Percentiles rank a stretch among this genome's conserved stretches.
Conservation (phyloP, 2,113 vertebrate genomes). For the Megatriorchis doriae region DNA sequence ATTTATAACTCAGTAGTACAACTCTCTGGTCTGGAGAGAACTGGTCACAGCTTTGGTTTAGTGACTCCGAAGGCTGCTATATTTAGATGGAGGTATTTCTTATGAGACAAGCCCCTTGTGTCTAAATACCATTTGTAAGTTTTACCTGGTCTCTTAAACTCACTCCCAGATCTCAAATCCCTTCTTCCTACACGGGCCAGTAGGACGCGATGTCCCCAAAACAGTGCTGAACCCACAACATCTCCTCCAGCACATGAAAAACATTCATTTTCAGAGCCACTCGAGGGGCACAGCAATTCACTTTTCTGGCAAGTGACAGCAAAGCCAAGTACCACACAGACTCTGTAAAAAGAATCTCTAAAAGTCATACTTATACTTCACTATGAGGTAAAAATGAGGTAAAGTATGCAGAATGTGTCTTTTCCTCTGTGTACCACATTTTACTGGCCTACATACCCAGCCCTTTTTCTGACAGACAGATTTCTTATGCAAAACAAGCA, state of each 20-base stretch:
- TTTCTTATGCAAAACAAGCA: not conserved
- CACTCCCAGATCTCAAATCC: not conserved
- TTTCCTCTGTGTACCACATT: not conserved
- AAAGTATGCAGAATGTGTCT: not conserved
- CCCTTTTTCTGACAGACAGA: not conserved
- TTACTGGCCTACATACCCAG: not conserved
- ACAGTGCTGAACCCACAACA: not conserved
- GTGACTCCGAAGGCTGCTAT: not conserved
- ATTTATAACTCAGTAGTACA: not conserved
- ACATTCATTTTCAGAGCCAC: not conserved
- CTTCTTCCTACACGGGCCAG: not conserved
- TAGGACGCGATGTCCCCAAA: rapidly evolving
- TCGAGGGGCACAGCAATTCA: not conserved
- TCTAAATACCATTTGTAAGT: not conserved
- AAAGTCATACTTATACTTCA: rapidly evolving
- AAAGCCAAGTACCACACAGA: not conserved
- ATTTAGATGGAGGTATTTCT: not conserved
- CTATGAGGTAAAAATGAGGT: not conserved
- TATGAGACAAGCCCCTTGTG: rapidly evolving
- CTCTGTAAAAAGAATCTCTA: not conserved
- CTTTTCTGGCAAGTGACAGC: not conserved
- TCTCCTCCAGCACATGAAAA: not conserved
- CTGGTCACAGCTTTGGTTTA: not conserved
- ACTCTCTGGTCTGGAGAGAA: not conserved
- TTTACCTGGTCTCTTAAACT: not conserved